Evolutionary conservation across 2,797 vertebrate genomes (phyloP).

Genomic region (Natrix natrix): DNA sequence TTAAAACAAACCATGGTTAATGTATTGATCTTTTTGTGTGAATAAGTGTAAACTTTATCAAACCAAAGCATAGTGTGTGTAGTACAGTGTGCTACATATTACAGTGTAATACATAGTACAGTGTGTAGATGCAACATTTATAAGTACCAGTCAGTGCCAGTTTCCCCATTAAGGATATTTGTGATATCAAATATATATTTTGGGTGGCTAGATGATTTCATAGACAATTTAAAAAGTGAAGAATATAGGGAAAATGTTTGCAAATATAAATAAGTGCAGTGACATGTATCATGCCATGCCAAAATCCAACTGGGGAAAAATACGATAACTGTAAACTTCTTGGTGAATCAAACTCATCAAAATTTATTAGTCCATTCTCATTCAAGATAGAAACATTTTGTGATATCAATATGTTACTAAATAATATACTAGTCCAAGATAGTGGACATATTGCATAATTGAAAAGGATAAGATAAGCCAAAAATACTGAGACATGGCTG

Average conservation of each 20-base stretch:
- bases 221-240: background rate
- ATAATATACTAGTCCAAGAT: background rate
- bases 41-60: background rate
- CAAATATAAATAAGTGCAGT: background rate
- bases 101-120: background rate
- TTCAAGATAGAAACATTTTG: background rate
- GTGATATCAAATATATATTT: background rate
- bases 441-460: background rate
- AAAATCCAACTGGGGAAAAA: background rate
- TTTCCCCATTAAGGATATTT: background rate
- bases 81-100: too few species aligned
- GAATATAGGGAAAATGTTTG: background rate
- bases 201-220: background rate
- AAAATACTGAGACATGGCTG: background rate
- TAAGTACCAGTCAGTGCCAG: background rate
- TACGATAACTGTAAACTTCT: background rate
- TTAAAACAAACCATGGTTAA: background rate
- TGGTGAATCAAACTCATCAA: background rate
- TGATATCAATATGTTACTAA: background rate
- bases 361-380: background rate
- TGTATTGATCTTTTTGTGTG: background rate
- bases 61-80: background rate
- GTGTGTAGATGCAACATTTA: background rate
- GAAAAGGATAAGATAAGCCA: background rate
- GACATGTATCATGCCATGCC: background rate